Evolutionary conservation across 1,140 invertebrate genomes (phyloP).

Genomic region (Patella vulgata): DNA sequence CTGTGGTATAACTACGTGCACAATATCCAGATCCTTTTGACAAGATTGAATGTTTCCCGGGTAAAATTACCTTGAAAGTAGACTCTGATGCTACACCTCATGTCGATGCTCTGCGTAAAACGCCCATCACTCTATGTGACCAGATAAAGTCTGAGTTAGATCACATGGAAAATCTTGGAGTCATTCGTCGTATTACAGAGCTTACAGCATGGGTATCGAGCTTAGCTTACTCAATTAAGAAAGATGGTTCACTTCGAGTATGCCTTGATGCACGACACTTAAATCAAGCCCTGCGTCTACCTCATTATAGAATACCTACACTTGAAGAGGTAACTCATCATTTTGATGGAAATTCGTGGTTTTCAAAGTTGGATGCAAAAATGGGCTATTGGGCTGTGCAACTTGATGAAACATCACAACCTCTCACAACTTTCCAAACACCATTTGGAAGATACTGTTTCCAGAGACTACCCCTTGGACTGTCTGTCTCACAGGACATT

Average conservation of each 20-base stretch:
- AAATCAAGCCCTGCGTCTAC: conserved; percentile 7
- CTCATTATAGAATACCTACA: conserved; percentile 12
- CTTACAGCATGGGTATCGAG: not conserved
- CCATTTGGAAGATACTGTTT: too few species aligned
- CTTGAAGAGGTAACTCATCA: conserved; percentile 1
- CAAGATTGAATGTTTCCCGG: not conserved
- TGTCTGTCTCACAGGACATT: too few species aligned
- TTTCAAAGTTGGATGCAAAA: conserved; percentile 42
- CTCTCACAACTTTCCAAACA: too few species aligned
- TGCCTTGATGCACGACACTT: conserved; percentile 11
- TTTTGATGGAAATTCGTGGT: not conserved
- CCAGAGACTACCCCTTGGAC: conserved; percentile 31
- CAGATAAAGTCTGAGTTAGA: not conserved
- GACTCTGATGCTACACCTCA: not conserved
- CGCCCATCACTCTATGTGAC: not conserved
- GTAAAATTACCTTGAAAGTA: not conserved
- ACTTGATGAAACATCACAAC: too few species aligned
- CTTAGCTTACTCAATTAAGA: conserved; percentile 3
- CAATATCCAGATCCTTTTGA: not conserved
- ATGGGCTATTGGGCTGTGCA: conserved; percentile 18
- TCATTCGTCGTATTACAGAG: not conserved
- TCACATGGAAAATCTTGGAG: not conserved
- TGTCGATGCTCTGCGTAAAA: too few species aligned
- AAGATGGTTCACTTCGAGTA: conserved; percentile 10
- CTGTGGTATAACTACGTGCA: not conserved